A percentile compares a stretch with the other conserved stretches of the same genome.
Evolutionary conservation across 2,113 vertebrate species (phyloP).

Genomic region (Varanus salvator): DNA sequence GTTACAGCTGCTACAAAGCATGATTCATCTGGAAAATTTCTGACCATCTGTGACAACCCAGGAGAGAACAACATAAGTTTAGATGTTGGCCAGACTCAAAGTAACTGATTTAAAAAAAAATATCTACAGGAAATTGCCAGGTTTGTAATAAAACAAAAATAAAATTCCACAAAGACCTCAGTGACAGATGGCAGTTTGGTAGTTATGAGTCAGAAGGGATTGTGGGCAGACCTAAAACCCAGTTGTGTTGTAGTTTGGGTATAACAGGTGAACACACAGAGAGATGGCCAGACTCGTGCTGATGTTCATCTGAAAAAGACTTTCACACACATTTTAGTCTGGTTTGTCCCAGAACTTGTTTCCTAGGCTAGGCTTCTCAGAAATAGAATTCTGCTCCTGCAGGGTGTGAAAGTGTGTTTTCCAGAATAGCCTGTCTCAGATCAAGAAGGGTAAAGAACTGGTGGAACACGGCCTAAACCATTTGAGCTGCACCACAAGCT

Average conservation of each 20-base stretch:
- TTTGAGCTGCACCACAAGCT: neutral
- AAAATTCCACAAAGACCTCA: neutral
- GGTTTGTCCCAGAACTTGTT: neutral
- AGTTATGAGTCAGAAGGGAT: neutral
- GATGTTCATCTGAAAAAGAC: neutral
- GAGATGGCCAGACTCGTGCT: neutral
- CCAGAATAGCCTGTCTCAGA: neutral
- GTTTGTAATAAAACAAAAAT: neutral
- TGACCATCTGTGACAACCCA: conserved; percentile 50
- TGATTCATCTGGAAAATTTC: conserved; percentile 65
- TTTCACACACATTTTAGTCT: neutral
- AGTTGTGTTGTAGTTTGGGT: neutral
- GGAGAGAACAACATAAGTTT: conserved; percentile 8
- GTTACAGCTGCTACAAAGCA: conserved; percentile 56
- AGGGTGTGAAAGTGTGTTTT: neutral
- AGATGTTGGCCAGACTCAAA: neutral
- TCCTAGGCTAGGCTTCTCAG: neutral
- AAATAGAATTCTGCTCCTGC: neutral
- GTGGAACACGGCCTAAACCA: neutral
- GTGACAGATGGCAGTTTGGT: neutral
- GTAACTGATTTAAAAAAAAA: neutral
- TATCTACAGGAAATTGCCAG: neutral
- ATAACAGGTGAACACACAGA: neutral
- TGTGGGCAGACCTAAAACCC: neutral
- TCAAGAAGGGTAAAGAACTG: neutral